Conservation (phyloP, 2,113 vertebrate genomes). For the Microcebus jonahi region DNA sequence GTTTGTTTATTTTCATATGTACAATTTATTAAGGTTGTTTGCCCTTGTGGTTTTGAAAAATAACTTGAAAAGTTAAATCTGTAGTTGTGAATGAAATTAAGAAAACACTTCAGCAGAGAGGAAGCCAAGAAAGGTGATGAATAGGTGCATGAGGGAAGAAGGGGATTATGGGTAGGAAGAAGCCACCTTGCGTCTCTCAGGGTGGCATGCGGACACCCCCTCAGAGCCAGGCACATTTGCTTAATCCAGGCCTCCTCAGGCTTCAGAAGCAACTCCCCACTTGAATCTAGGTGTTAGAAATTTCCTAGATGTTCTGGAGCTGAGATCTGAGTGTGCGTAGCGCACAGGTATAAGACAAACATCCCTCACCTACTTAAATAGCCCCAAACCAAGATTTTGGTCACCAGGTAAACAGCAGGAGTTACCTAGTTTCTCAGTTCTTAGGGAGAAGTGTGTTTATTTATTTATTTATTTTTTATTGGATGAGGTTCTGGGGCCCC, state of each 20-base stretch:
- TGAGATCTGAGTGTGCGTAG: neutral
- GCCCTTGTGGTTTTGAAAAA: neutral
- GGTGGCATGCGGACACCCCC: rapidly evolving
- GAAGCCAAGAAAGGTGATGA: neutral
- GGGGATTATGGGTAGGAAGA: neutral
- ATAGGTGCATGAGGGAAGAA: neutral
- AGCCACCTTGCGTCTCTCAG: neutral
- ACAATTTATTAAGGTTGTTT: neutral
- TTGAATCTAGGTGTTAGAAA: neutral
- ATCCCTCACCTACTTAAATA: neutral
- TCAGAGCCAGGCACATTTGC: too few relatives aligned
- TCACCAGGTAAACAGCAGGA: neutral
- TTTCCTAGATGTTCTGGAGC: neutral
- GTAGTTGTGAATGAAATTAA: conserved; percentile 11
- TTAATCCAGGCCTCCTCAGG: neutral
- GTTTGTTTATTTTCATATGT: conserved; percentile 22
- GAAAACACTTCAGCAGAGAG: neutral
- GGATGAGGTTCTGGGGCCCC: too few relatives aligned
- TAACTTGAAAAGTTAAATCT: neutral
- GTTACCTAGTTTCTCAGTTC: neutral
- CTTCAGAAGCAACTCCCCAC: neutral
- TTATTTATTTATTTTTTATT: too few relatives aligned
- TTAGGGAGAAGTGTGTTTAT: neutral
- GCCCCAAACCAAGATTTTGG: neutral
- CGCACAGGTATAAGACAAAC: neutral